Evolutionary conservation across 2,113 vertebrate species (phyloP).

Genomic region (Stegostoma tigrinum): DNA sequence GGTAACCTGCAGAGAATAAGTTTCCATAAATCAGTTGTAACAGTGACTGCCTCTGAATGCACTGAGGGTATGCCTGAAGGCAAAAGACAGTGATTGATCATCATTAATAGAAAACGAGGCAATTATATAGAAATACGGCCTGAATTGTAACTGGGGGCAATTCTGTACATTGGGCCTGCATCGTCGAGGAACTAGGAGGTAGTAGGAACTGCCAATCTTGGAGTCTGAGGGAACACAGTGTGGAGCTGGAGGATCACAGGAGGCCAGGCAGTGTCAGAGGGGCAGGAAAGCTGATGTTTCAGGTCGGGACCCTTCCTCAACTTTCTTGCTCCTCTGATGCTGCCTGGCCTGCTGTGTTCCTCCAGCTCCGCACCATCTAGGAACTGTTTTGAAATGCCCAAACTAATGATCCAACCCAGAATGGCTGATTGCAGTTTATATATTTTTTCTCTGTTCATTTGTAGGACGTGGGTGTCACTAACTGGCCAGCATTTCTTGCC

Average conservation of each 20-base stretch:
- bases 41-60: neutral
- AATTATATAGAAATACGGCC: neutral
- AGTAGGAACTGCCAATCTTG: too few species aligned
- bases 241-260: too few species aligned
- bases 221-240: too few species aligned
- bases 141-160: neutral
- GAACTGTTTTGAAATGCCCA: neutral
- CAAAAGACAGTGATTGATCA: neutral
- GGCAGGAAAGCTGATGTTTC: too few species aligned
- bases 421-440: neutral
- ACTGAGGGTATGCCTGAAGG: neutral
- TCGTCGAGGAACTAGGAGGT: too few species aligned
- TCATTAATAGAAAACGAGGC: neutral
- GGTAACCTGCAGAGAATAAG: constrained; percentile 67
- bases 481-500: too few species aligned
- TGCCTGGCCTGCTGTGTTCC: too few species aligned
- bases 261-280: too few species aligned
- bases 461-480: too few species aligned
- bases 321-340: too few species aligned
- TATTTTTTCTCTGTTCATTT: too few species aligned
- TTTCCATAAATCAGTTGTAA: neutral
- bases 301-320: too few species aligned
- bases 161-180: neutral
- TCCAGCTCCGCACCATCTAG: neutral
- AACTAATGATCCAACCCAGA: neutral